Evolutionary conservation across 2,888 invertebrate species (phyloP).

Genomic region (Oscheius sp.): DNA sequence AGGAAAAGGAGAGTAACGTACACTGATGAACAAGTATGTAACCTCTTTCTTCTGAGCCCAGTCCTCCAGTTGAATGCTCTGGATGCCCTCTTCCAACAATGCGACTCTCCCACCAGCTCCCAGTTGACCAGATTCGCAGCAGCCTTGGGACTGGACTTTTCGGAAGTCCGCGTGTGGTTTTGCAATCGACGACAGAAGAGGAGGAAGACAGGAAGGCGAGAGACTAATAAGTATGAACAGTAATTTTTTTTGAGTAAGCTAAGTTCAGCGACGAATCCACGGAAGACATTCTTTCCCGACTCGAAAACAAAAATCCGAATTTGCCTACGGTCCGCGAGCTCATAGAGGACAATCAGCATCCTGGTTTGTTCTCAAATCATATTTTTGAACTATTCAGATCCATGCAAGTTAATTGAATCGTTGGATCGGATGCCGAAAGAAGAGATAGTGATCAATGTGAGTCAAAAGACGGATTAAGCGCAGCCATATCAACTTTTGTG

Average conservation of each 20-base stretch:
- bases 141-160: slow-evolving; percentile 12
- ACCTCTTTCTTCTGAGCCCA: not conserved
- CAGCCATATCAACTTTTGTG: not conserved
- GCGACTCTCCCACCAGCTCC: slow-evolving; percentile 27
- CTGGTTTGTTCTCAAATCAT: not conserved
- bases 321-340: not conserved
- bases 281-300: slow-evolving; percentile 3
- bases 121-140: slow-evolving; percentile 19
- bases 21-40: slow-evolving; percentile 17
- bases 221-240: not conserved
- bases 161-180: slow-evolving; percentile 31
- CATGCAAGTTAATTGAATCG: slow-evolving; percentile 1
- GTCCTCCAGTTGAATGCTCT: slow-evolving; percentile 7
- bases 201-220: not conserved
- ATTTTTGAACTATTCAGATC: not conserved
- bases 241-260: not conserved
- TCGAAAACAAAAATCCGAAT: not conserved
- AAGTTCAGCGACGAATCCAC: not conserved
- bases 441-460: slow-evolving; percentile 29
- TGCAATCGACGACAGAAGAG: slow-evolving; percentile 25
- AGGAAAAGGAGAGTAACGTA: slow-evolving; percentile 24
- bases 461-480: slow-evolving; percentile 5
- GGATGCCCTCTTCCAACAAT: slow-evolving; percentile 27
- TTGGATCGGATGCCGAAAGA: slow-evolving; percentile 30
- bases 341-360: not conserved